A percentile compares a stretch with the other conserved stretches of the same genome.
Conservation (phyloP, 2,888 invertebrate species). For the Agelastica alni region DNA sequence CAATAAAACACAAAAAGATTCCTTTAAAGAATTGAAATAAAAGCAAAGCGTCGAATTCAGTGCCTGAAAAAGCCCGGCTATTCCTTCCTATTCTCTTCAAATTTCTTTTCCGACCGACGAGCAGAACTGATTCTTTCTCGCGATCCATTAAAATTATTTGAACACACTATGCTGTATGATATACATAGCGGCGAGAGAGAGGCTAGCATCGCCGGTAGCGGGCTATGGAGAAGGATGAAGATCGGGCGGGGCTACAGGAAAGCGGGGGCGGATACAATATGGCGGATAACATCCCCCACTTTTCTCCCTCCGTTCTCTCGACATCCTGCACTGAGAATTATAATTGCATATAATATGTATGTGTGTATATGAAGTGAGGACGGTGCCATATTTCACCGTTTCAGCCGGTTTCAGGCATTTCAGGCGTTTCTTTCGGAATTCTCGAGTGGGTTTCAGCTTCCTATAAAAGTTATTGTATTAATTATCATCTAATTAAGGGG, state of each 20-base stretch:
- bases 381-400: conserved; percentile 50
- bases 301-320: conserved; percentile 48
- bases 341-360: conserved; percentile 57
- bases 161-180: conserved; percentile 53
- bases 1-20: conserved; percentile 40
- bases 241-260: conserved; percentile 50
- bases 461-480: conserved; percentile 48
- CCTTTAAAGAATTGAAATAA: conserved; percentile 38
- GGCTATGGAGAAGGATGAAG: conserved; percentile 44
- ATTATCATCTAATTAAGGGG: conserved; percentile 51
- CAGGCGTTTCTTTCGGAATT: conserved; percentile 27
- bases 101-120: conserved; percentile 47
- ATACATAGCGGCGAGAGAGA: conserved; percentile 52
- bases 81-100: conserved; percentile 39
- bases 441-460: conserved; percentile 32
- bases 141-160: conserved; percentile 58
- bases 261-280: conserved; percentile 58
- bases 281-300: conserved; percentile 55
- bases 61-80: conserved; percentile 38
- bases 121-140: conserved; percentile 53
- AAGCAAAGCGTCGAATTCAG: conserved; percentile 39
- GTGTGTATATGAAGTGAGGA: conserved; percentile 46
- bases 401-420: conserved; percentile 32
- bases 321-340: conserved; percentile 56
- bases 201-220: conserved; percentile 40